These are phyloP conservation scores for Metridium senile DNA, from an alignment of 92 coral and sea anemone species.

Conservation along the genomic window DNA sequence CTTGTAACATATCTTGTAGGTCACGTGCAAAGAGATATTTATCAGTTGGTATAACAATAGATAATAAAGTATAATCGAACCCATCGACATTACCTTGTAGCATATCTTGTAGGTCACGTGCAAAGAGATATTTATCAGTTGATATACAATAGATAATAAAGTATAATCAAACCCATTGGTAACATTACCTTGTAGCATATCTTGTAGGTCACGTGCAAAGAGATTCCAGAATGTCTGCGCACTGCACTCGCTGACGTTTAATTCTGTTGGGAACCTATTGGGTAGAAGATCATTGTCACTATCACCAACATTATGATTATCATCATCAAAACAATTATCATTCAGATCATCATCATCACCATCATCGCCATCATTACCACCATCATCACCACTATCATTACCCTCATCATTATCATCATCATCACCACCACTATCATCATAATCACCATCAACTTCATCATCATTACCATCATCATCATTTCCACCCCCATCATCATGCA, in stretches of 20 bases:
- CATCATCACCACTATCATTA: neutral
- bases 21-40: conserved; percentile 80
- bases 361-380: neutral
- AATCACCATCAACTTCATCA: neutral
- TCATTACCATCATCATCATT: conserved; percentile 21
- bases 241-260: conserved; percentile 95
- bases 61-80: neutral
- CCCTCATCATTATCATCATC: neutral
- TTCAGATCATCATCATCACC: neutral
- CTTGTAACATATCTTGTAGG: conserved; percentile 82
- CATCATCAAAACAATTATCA: neutral
- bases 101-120: conserved; percentile 83
- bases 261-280: conserved; percentile 86
- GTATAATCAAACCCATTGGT: neutral
- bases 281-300: neutral
- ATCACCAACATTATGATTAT: too few species aligned
- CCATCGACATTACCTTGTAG: conserved; percentile 63
- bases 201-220: conserved; percentile 83
- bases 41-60: too few species aligned
- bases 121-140: neutral
- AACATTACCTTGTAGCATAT: conserved; percentile 75
- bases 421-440: neutral
- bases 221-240: conserved; percentile 92
- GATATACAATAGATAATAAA: neutral
- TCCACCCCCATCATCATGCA: neutral